phyloP scores from a whole-genome alignment of 2,113 vertebrate species.

The Grammomys dolichurus region DNA sequence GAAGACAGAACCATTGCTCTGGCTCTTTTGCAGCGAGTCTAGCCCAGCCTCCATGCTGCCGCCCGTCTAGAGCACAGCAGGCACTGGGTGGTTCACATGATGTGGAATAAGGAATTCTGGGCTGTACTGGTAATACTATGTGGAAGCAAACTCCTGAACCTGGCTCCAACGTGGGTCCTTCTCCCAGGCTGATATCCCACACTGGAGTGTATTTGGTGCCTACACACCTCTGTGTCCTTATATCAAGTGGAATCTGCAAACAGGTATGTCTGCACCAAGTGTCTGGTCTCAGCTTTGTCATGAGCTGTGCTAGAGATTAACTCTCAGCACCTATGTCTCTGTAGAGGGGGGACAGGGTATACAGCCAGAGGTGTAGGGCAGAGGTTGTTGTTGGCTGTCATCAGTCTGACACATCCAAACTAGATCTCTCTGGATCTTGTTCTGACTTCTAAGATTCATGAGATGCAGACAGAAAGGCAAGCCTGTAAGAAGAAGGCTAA shows the following conservation, averaged over 20 bases:
- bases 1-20: too few relatives aligned
- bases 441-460: background rate
- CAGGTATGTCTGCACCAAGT: background rate
- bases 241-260: background rate
- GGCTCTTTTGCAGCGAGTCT: accelerated
- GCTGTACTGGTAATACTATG: accelerated
- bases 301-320: background rate
- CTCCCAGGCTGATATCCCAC: background rate
- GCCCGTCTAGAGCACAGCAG: background rate
- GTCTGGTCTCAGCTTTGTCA: background rate
- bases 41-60: background rate
- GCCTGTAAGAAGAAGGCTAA: background rate
- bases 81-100: background rate
- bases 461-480: background rate
- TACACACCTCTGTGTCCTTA: background rate
- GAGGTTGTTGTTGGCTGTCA: background rate
- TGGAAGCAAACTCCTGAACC: background rate
- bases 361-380: too few relatives aligned
- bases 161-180: background rate
- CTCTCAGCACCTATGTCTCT: background rate
- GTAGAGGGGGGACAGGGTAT: background rate
- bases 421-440: background rate
- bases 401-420: background rate
- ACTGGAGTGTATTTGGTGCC: background rate
- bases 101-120: background rate